Conservation (phyloP, 1,140 invertebrate species). For the Euura lappo region DNA sequence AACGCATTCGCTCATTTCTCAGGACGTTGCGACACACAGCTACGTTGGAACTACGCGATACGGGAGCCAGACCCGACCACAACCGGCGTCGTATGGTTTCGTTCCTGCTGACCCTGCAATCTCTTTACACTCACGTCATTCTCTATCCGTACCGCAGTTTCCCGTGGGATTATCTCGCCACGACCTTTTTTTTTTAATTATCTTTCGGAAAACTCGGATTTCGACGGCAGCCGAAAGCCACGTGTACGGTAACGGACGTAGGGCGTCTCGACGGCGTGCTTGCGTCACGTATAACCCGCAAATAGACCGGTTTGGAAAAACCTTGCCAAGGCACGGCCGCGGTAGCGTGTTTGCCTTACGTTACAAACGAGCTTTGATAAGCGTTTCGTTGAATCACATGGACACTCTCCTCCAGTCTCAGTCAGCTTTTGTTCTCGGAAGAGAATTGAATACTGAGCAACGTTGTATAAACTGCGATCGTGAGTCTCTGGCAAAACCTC, state of each 20-base stretch:
- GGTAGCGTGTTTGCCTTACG: no score
- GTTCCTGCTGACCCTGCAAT: neutral
- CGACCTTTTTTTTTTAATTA: no score
- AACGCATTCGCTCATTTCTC: no score
- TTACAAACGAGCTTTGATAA: neutral
- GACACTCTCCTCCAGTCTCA: neutral
- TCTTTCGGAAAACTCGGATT: no score
- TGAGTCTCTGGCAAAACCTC: no score
- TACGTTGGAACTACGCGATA: no score
- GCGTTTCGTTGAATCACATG: neutral
- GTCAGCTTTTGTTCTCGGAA: neutral
- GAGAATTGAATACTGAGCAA: neutral
- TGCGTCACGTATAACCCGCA: neutral
- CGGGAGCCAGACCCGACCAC: neutral
- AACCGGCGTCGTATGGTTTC: neutral
- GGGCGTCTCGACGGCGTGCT: neutral
- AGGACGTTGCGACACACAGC: no score
- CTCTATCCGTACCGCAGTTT: neutral
- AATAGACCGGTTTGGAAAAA: slow-evolving; percentile 7
- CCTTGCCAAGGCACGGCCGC: neutral
- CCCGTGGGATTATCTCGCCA: neutral
- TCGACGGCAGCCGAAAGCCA: no score
- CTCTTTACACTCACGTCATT: neutral
- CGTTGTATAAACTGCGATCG: no score
- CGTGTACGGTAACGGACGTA: no score